Evolutionary conservation across 2,113 vertebrate species (phyloP).

Genomic region (Coryphaenoides rupestris): DNA sequence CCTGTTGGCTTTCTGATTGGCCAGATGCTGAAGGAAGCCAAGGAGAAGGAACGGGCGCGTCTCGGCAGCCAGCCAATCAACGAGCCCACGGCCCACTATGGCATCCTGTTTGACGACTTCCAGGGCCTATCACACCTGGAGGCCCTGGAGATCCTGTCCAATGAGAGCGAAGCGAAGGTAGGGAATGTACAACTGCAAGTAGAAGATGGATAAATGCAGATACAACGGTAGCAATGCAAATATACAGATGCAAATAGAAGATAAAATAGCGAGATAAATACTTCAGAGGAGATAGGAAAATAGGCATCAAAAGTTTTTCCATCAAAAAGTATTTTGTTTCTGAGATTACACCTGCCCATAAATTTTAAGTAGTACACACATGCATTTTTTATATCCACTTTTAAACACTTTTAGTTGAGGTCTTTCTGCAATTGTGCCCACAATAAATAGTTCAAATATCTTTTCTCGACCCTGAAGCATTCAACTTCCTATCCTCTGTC

Average conservation of each 20-base stretch:
- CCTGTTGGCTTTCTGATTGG: slow-evolving; percentile 29
- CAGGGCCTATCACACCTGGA: slow-evolving; percentile 96
- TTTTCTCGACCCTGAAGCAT: too few relatives aligned
- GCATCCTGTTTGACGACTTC: slow-evolving; percentile 94
- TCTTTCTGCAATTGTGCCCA: too few relatives aligned
- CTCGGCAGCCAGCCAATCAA: slow-evolving; percentile 79
- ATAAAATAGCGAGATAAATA: not conserved
- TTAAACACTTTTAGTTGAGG: too few relatives aligned
- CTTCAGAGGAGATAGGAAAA: too few relatives aligned
- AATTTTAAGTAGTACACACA: too few relatives aligned
- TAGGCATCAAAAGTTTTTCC: too few relatives aligned
- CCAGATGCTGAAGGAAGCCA: slow-evolving; percentile 93
- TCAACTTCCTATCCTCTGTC: not conserved
- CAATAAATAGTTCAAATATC: too few relatives aligned
- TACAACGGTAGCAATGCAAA: not conserved
- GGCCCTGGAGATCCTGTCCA: slow-evolving; percentile 96
- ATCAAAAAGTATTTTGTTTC: too few relatives aligned
- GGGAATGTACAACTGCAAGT: not conserved
- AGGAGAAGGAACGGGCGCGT: slow-evolving; percentile 91
- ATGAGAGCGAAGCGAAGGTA: slow-evolving; percentile 93
- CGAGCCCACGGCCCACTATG: slow-evolving; percentile 88
- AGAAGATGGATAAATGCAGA: not conserved
- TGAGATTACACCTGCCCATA: too few relatives aligned
- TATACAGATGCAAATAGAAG: not conserved
- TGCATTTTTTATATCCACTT: too few relatives aligned